Conservation (phyloP, 1,140 invertebrate genomes). For the Geopemphigus sp. region DNA sequence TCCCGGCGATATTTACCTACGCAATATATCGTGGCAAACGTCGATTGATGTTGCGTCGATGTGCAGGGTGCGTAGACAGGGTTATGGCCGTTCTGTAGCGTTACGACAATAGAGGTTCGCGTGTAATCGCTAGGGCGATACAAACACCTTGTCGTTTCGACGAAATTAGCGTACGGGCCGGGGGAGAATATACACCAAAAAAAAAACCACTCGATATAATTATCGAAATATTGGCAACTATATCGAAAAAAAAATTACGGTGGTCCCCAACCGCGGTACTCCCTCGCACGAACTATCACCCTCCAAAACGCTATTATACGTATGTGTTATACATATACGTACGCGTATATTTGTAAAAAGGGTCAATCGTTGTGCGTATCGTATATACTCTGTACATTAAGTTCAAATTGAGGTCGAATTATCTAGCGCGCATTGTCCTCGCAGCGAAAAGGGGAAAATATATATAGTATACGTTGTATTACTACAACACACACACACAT, state of each 20-base stretch:
- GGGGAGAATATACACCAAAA: not conserved
- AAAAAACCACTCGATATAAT: slow-evolving; percentile 8
- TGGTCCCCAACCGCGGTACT: not conserved
- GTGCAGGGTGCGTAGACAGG: not conserved
- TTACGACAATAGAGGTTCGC: slow-evolving; percentile 12
- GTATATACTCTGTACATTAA: slow-evolving; percentile 40
- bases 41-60: not conserved
- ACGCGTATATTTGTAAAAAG: too few relatives aligned
- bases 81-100: too few relatives aligned
- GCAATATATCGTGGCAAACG: too few relatives aligned
- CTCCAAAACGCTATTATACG: slow-evolving; percentile 14
- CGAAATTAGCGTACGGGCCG: slow-evolving; percentile 16
- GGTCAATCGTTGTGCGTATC: slow-evolving; percentile 29
- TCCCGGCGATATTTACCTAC: too few relatives aligned
- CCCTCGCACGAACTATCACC: slow-evolving; percentile 20
- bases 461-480: not conserved
- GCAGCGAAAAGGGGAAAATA: slow-evolving; percentile 15
- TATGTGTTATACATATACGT: too few relatives aligned
- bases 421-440: slow-evolving; percentile 16
- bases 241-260: slow-evolving; percentile 13
- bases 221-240: slow-evolving; percentile 33
- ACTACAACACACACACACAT: not conserved
- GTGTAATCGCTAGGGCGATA: slow-evolving; percentile 30
- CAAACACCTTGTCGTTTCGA: slow-evolving; percentile 46
- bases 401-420: slow-evolving; percentile 48